These are phyloP conservation scores for Diachasma alloeum DNA, from an alignment of 1,140 invertebrate species.

Conservation along the genomic window DNA sequence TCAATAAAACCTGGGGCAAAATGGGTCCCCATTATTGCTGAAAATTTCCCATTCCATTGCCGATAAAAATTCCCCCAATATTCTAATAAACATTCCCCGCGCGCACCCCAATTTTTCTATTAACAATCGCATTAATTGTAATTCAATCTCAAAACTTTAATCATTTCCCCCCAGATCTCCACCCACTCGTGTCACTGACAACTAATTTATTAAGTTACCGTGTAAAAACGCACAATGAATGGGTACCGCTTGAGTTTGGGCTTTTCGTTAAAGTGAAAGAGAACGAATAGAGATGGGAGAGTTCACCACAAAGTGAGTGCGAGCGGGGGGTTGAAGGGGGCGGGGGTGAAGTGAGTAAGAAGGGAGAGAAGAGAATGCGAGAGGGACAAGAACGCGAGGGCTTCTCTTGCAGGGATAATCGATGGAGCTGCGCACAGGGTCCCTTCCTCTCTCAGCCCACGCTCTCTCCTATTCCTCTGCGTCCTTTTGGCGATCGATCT, in stretches of 20 bases:
- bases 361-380: neutral
- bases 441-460: neutral
- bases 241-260: neutral
- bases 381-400: constrained; percentile 23
- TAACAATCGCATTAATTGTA: neutral
- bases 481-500: constrained; percentile 14
- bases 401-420: constrained; percentile 33
- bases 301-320: constrained; percentile 4
- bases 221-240: constrained; percentile 8
- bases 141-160: neutral
- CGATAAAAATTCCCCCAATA: too few relatives aligned
- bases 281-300: neutral
- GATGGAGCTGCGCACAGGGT: constrained; percentile 31
- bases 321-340: neutral
- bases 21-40: neutral
- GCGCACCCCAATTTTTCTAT: too few relatives aligned
- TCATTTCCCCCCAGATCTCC: neutral
- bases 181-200: neutral
- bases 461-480: constrained; percentile 10
- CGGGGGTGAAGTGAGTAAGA: neutral
- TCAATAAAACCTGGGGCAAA: too few relatives aligned
- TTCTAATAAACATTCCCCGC: too few relatives aligned
- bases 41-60: too few relatives aligned
- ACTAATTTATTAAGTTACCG: constrained; percentile 6
- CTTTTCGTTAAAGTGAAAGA: neutral